These are phyloP conservation scores for Acanthosoma haemorrhoidale DNA, from an alignment of 2,888 invertebrate species.

Conservation along the genomic window DNA sequence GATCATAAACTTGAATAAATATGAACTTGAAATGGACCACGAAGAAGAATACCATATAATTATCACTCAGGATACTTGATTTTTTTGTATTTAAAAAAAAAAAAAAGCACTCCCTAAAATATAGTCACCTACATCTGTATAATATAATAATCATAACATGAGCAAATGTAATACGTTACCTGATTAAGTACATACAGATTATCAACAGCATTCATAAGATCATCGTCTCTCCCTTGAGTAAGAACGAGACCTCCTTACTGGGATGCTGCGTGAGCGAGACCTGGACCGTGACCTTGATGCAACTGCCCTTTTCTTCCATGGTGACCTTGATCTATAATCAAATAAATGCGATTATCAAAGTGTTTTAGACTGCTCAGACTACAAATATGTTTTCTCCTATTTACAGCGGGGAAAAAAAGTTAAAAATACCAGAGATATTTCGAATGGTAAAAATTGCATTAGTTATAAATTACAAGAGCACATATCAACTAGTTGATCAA, in stretches of 20 bases:
- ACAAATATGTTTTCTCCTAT: not conserved
- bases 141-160: too few relatives aligned
- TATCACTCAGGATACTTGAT: too few relatives aligned
- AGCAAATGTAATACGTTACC: not conserved
- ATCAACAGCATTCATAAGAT: not conserved
- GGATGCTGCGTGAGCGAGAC: conserved; percentile 41
- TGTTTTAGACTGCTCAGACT: not conserved
- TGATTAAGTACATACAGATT: not conserved
- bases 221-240: conserved; percentile 37
- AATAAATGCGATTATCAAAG: not conserved
- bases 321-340: conserved; percentile 37
- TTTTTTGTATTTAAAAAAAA: too few relatives aligned
- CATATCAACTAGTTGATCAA: too few relatives aligned
- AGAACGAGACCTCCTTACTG: conserved; percentile 41
- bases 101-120: too few relatives aligned
- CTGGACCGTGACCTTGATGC: conserved; percentile 37
- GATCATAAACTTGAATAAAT: too few relatives aligned
- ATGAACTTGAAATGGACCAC: too few relatives aligned
- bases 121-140: too few relatives aligned
- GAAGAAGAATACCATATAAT: too few relatives aligned
- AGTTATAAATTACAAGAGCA: too few relatives aligned
- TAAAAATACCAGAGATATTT: not conserved
- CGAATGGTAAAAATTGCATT: too few relatives aligned
- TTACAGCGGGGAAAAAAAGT: too few relatives aligned
- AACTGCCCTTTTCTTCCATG: conserved; percentile 26